A percentile compares a stretch with the other conserved stretches of the same genome.
Evolutionary conservation across 2,888 invertebrate species (phyloP).

Genomic region (Barypeithes pellucidus): DNA sequence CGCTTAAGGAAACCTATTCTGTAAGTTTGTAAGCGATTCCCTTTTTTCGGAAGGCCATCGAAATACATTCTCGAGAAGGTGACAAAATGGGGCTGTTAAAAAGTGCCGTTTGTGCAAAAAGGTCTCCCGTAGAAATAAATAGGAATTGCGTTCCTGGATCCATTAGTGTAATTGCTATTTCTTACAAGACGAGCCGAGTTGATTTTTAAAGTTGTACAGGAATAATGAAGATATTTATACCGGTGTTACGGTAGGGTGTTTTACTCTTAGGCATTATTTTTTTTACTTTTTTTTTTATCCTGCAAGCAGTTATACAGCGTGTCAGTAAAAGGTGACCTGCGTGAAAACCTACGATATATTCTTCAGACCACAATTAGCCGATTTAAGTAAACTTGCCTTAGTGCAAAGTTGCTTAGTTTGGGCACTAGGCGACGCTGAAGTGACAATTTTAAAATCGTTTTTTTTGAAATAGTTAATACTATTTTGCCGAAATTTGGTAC

Average conservation of each 20-base stretch:
- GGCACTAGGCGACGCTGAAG: too few species aligned
- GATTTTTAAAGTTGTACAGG: conserved; percentile 4
- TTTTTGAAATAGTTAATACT: too few species aligned
- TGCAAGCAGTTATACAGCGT: too few species aligned
- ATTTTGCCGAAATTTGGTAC: too few species aligned
- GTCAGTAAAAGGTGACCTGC: too few species aligned
- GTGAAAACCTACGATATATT: too few species aligned
- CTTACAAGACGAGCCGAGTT: conserved; percentile 26
- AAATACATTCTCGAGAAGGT: conserved; percentile 17
- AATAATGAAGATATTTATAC: conserved; percentile 12
- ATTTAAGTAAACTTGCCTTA: too few species aligned
- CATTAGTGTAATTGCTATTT: conserved; percentile 50
- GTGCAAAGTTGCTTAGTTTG: too few species aligned
- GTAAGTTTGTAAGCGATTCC: conserved; percentile 18
- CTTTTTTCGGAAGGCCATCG: conserved; percentile 13
- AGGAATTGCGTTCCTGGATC: conserved; percentile 42
- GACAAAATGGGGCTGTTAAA: conserved; percentile 27
- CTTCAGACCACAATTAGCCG: too few species aligned
- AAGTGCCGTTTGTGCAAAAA: conserved; percentile 30
- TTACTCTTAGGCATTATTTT: background rate
- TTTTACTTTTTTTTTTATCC: background rate
- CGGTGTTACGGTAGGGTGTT: conserved; percentile 5
- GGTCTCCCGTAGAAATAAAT: conserved; percentile 26
- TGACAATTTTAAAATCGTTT: too few species aligned
- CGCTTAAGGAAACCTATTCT: conserved; percentile 13